phyloP scores from a whole-genome alignment of 2,797 vertebrate genomes.

The Rachycentron canadum region DNA sequence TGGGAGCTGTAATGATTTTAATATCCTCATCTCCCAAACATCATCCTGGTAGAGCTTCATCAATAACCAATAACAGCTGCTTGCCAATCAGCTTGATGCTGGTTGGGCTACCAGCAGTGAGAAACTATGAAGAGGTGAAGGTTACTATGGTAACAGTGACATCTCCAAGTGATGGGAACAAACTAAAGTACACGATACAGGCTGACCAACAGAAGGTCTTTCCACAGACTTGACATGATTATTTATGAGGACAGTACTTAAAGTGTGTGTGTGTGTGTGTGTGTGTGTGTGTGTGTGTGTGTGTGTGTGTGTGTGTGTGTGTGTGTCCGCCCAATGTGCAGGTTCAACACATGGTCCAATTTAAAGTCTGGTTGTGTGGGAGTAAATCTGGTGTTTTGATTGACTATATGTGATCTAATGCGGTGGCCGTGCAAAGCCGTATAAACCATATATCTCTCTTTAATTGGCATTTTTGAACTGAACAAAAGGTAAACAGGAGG shows the following conservation, averaged over 20 bases:
- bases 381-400: background rate
- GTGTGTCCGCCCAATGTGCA: background rate
- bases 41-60: constrained; percentile 3
- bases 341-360: background rate
- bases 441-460: background rate
- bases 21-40: background rate
- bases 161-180: background rate
- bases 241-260: constrained; percentile 1
- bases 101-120: background rate
- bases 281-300: no score
- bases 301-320: no score
- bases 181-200: background rate
- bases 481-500: no score
- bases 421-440: no score
- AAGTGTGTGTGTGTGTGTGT: background rate
- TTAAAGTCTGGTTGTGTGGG: background rate
- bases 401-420: background rate
- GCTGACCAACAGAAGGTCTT: constrained; percentile 37
- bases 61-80: constrained; percentile 23
- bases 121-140: background rate
- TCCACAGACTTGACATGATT: constrained; percentile 11
- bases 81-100: background rate
- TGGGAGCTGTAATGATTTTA: background rate
- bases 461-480: background rate
- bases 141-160: constrained; percentile 8